A percentile compares a stretch with the other conserved stretches of the same genome.
Evolutionary conservation across 2,113 vertebrate genomes (phyloP).

Genomic region (Engystomops pustulosus): DNA sequence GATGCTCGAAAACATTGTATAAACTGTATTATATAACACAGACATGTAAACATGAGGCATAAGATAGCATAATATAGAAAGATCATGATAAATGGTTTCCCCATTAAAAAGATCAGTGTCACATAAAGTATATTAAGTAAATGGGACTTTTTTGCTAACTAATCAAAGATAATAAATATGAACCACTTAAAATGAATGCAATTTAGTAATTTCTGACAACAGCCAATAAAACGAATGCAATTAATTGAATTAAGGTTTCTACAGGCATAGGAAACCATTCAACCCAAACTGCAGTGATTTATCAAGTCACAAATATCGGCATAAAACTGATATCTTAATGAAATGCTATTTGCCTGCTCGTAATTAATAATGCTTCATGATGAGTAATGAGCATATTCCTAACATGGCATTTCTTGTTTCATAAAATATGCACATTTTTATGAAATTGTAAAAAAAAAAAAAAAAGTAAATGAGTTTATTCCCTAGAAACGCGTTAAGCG

Average conservation of each 20-base stretch:
- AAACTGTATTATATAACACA: too few species aligned
- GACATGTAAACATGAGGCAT: too few species aligned
- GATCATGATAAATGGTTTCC: not conserved
- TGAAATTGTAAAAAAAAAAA: slow-evolving; percentile 28
- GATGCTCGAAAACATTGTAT: not conserved
- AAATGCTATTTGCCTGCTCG: slow-evolving; percentile 30
- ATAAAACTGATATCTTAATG: slow-evolving; percentile 44
- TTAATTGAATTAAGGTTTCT: slow-evolving; percentile 12
- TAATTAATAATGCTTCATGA: slow-evolving; percentile 33
- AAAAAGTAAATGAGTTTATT: slow-evolving; percentile 16
- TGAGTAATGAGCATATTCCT: not conserved
- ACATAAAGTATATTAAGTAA: not conserved
- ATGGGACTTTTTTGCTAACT: not conserved
- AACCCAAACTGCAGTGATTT: slow-evolving; percentile 17
- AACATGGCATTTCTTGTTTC: not conserved
- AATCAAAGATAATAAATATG: not conserved
- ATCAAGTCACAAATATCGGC: slow-evolving; percentile 41
- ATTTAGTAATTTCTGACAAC: slow-evolving; percentile 26
- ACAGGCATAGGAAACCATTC: not conserved
- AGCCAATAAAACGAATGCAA: slow-evolving; percentile 11
- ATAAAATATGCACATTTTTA: slow-evolving; percentile 35
- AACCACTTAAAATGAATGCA: not conserved
- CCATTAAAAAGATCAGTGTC: not conserved
- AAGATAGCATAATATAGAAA: not conserved
- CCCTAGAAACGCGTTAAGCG: not conserved